These are phyloP conservation scores for Yoshiicerus persimilis DNA, from an alignment of 1,140 invertebrate species.

Conservation along the genomic window DNA sequence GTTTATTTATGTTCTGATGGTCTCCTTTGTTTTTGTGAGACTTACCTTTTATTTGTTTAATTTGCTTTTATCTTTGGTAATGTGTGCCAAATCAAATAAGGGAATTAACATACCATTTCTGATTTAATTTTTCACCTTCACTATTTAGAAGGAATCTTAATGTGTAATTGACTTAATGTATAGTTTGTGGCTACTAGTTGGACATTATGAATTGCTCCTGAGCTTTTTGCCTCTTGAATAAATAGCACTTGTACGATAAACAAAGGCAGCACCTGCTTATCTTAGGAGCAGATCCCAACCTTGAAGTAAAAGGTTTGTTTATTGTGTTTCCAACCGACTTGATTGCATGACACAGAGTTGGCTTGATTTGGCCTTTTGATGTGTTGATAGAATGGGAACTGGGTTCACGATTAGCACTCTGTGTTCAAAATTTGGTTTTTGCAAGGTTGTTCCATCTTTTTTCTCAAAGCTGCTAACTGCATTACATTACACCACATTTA, in stretches of 20 bases:
- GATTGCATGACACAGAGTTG: neutral
- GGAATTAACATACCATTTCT: neutral
- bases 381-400: neutral
- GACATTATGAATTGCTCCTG: neutral
- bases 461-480: neutral
- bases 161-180: neutral
- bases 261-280: neutral
- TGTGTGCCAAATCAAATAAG: neutral
- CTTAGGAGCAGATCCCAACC: neutral
- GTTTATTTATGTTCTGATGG: neutral
- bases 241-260: neutral
- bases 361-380: neutral
- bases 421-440: neutral
- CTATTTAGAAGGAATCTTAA: neutral
- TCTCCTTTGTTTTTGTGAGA: neutral
- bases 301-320: neutral
- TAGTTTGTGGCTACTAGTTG: neutral
- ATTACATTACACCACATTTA: neutral
- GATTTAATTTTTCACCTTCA: neutral
- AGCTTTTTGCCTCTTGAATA: neutral
- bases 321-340: neutral
- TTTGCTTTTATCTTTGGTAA: neutral
- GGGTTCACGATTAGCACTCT: slow-evolving; percentile 1
- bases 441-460: neutral
- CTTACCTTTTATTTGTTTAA: neutral